Percentiles rank a stretch among this genome's conserved stretches.
These are phyloP conservation scores for Tenodera sinensis DNA, from an alignment of 2,888 invertebrate genomes.

Conservation along the genomic window DNA sequence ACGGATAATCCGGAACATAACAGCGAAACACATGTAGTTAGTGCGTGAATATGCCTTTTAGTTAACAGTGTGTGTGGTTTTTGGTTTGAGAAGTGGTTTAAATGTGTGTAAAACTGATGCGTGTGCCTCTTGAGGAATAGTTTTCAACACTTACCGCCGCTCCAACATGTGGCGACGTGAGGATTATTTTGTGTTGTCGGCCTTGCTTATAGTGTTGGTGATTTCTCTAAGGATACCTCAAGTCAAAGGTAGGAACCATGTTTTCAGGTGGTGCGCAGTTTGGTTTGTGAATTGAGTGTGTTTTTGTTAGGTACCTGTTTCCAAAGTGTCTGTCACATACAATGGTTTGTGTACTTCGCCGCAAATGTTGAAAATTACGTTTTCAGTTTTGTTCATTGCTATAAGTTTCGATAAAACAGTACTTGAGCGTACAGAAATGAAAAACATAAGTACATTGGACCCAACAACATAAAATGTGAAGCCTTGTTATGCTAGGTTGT, in stretches of 20 bases:
- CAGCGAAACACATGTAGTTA: constrained; percentile 2
- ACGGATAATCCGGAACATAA: background rate
- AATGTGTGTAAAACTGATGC: constrained; percentile 23
- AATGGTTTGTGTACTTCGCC: too few species aligned
- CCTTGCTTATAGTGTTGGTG: constrained; percentile 10
- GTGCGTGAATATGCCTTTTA: constrained; percentile 2
- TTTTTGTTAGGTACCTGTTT: too few species aligned
- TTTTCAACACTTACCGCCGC: constrained; percentile 9
- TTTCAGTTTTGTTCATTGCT: too few species aligned
- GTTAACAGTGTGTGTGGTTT: constrained; percentile 15
- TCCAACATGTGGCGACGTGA: constrained; percentile 26
- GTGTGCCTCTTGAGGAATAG: constrained; percentile 17
- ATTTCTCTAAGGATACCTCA: constrained; percentile 17
- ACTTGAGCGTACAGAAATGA: too few species aligned
- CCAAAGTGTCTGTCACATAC: too few species aligned
- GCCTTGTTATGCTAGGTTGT: too few species aligned
- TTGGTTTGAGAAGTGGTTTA: constrained; percentile 19
- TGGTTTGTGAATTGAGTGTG: background rate
- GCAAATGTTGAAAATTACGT: too few species aligned
- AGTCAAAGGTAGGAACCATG: constrained; percentile 17
- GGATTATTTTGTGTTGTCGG: constrained; percentile 26
- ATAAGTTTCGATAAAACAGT: too few species aligned
- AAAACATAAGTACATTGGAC: too few species aligned
- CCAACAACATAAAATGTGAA: too few species aligned
- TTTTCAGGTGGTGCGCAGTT: background rate